Base-by-base conservation (phyloP, 2,797 vertebrate genomes). In the Paratrypauchen microcephalus region DNA sequence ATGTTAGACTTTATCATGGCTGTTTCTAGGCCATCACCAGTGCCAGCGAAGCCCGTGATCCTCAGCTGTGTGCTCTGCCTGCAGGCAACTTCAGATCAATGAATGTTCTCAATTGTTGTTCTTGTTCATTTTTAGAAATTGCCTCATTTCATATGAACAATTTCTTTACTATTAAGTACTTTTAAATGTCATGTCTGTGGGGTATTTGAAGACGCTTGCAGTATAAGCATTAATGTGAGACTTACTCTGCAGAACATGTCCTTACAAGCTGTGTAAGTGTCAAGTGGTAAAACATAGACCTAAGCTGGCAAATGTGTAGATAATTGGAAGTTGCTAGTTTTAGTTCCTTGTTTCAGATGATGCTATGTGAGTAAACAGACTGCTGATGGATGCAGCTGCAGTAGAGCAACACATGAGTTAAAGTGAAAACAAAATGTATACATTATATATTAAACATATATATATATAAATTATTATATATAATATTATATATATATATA, bases 41-140 rank as follows among this genome's bases (percentile, higher is more conserved):
- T 81, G 75, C 73, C 77, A 81, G 78, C 82, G 75, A 81, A 75
- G 86, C 90, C 85, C 87, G 76, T 92, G 91, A 92, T 91, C 66
- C 83, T 91, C 90, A 91, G 89, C 89, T 89, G 90, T 72, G 83
- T 83, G 66, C 8, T 83, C 67, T 81, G 55, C 66, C 89, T 81
- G 26, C 61, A 77, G 86, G 90, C 89, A 48, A 74, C 71, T 83
- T 86, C 76, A 72, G 73, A 90, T 89, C 83, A 83, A 72, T 88
- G 76, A 73, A 26, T 79, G 72, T 79, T 78, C 64, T 83, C 78
- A 72, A 74, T 82, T 76, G 73, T 67, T 85, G 68, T 74, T 82
- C 66, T 39, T 71, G 64, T 81, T 91, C 81, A 88, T 90, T 91
- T 45, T 89, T 88, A 87, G 84, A 81, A 56, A 39, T 83, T 71